Conservation (phyloP, 37 sponge, comb jelly and placozoan genomes). For the Tethya wilhelma region DNA sequence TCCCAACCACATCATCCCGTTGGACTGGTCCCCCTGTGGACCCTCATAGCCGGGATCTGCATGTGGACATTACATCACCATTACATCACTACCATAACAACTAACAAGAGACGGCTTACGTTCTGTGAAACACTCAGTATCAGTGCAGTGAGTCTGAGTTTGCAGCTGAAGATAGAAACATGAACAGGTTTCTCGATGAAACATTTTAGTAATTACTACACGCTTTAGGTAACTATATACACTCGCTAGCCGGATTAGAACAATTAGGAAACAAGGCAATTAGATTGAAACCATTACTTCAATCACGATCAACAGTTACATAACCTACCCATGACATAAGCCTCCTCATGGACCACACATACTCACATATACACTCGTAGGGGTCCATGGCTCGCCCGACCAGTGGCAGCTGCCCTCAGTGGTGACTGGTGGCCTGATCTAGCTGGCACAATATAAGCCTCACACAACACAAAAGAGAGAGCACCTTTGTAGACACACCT, state of each 20-base stretch:
- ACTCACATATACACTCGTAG: slow-evolving; percentile 49
- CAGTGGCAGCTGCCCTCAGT: no score
- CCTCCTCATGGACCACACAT: slow-evolving; percentile 52
- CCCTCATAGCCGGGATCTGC: slow-evolving; percentile 44
- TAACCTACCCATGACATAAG: slow-evolving; percentile 40
- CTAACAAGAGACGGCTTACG: slow-evolving; percentile 18
- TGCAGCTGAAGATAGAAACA: slow-evolving; percentile 8
- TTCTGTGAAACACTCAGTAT: slow-evolving; percentile 54
- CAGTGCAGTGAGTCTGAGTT: slow-evolving; percentile 58
- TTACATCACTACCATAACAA: neutral
- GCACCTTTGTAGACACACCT: no score
- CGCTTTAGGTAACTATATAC: neutral
- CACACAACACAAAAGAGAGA: no score
- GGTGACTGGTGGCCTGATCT: no score
- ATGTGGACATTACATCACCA: neutral
- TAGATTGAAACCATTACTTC: no score
- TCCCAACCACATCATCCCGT: neutral
- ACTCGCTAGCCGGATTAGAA: no score
- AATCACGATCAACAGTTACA: neutral
- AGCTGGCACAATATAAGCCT: no score
- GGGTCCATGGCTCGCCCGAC: no score
- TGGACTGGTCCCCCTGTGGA: neutral
- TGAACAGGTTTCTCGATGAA: neutral
- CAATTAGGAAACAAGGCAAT: no score
- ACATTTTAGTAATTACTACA: neutral